These are phyloP conservation scores for Cassiopea andromeda DNA, from an alignment of 30 jellyfish, hydroid and myxozoan genomes.

Conservation along the genomic window DNA sequence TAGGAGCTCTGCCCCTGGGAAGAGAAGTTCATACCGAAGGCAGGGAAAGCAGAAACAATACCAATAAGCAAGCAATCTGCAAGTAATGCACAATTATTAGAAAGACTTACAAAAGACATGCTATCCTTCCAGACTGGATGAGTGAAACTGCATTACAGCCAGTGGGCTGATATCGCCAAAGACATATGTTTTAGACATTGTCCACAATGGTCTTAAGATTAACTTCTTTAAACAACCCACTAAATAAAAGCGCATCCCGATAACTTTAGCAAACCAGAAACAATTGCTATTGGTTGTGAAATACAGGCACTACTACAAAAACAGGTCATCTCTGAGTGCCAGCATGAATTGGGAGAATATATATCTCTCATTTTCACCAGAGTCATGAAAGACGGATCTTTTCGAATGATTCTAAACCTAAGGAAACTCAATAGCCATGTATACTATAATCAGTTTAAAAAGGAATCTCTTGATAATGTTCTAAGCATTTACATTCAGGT, in stretches of 20 bases:
- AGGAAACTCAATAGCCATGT: slow-evolving; percentile 22
- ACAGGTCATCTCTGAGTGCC: slow-evolving; percentile 7
- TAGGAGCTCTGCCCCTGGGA: slow-evolving; percentile 43
- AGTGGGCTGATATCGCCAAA: slow-evolving; percentile 25
- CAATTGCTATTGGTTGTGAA: slow-evolving; percentile 18
- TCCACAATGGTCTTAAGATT: slow-evolving; percentile 22
- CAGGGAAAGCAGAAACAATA: slow-evolving; percentile 23
- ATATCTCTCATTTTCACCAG: slow-evolving; percentile 45
- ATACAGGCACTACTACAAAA: slow-evolving; percentile 1
- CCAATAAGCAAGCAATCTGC: not conserved
- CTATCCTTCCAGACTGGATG: slow-evolving; percentile 3
- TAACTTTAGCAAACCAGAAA: too few relatives aligned
- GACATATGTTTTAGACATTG: slow-evolving; percentile 26
- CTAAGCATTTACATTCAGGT: slow-evolving; percentile 41
- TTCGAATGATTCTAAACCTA: slow-evolving; percentile 54
- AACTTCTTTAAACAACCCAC: slow-evolving; percentile 22
- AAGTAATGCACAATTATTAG: not conserved
- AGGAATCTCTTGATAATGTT: slow-evolving; percentile 49
- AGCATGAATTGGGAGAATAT: slow-evolving; percentile 16
- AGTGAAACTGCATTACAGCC: not conserved
- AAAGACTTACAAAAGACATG: not conserved
- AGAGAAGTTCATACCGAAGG: slow-evolving; percentile 23
- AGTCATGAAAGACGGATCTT: slow-evolving; percentile 46
- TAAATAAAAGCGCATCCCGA: too few relatives aligned
- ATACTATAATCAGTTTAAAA: slow-evolving; percentile 47